Base-by-base conservation (phyloP, 2,797 vertebrate genomes). In the Coregonus ussuriensis region DNA sequence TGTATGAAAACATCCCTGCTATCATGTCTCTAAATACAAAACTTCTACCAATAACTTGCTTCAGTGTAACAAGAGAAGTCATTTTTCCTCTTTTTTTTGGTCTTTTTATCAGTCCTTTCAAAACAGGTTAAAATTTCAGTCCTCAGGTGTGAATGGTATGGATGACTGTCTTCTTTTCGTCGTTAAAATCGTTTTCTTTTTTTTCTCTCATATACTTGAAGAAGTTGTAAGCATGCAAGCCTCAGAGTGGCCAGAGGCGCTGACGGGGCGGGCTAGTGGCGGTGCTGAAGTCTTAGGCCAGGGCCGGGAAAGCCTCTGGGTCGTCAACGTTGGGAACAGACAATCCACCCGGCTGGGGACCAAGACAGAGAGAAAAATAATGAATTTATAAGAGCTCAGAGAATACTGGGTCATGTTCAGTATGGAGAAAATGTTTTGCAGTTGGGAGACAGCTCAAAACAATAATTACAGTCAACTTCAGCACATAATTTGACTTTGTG, bases 1-100 rank as follows among this genome's bases (percentile, higher is more conserved):
- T 85, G 85, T 96, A 97, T 97, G 96, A 97, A 97, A 98, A 97
- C 96, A 97, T 97, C 97, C 97, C 97, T 97, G 98, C 97, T 97
- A 98, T 95, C 97, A 94, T 95, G 95, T 96, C 95, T 95, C 96
- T 96, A 97, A 97, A 99, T 99, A 99, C 96, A 99, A 99, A 99
- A 99, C 96, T 96, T 97, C 97, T 95, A 95, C 94, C 94, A 93
- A 84, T 95, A 94, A 95, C 95, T 94, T 95, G 95, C 95, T 96
- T 95, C 95, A 97, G 96, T 97, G 97, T 97, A 97, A 97, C 96
- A 93, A 97, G 97, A 98, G 96, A 96, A 95, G 96, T 98, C 97
- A 96, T 93, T 97, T 96, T 96, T 93, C 93, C 77, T 67, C 68
- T 79, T 85, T 87, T 88, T 78, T 77, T 68, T 63, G 52, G 52